Base-by-base conservation (phyloP, 2,888 invertebrate species). In the Ecliptopera silaceata region DNA sequence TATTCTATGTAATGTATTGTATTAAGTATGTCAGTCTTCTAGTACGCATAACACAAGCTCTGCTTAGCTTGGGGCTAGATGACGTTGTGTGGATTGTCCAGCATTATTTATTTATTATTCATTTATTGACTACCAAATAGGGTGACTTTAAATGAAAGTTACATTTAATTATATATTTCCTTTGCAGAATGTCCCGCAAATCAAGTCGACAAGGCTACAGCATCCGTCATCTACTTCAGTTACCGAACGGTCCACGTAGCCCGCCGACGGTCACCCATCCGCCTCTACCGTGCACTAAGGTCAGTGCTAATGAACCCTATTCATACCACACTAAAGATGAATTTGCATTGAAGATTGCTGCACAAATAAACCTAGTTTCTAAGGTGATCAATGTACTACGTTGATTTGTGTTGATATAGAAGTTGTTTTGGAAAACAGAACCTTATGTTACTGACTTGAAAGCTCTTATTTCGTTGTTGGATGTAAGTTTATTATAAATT, bases 161-260 rank as follows among this genome's bases (percentile, higher is more conserved):
- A n/a, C n/a, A n/a, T n/a, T n/a, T n/a, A n/a, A n/a, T n/a, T n/a
- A n/a, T n/a, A n/a, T n/a, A 13, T n/a, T 10, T 62, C 59, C 52
- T 55, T 70, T 55, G 1, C 81, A 91, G 91, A 77, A 91, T 91
- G 91, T 91, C 91, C 70, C 88, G 88, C 56, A 91, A 90, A 69
- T 82, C 86, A 6, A 26, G 26, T 49, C 87, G 89, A 20, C 88
- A 90, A 60, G 88, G 89, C 44, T 91, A 92, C 82, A 91, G 88
- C 79, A 92, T 92, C 67, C 84, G 91, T 20, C 91, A 92, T 63
- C 76, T 92, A 45, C 86, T 91, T 39, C 92, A 92, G 74, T 74
- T 92, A 65, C 91, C 91, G 22, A 82, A 80, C 63, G 84, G 83
- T 3, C 79, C 87, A 47, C 80, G 83, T 63, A 85, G 85, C 61